These are phyloP conservation scores for Ictidomys tridecemlineatus DNA, from an alignment of 2,113 vertebrate species.

Conservation along the genomic window DNA sequence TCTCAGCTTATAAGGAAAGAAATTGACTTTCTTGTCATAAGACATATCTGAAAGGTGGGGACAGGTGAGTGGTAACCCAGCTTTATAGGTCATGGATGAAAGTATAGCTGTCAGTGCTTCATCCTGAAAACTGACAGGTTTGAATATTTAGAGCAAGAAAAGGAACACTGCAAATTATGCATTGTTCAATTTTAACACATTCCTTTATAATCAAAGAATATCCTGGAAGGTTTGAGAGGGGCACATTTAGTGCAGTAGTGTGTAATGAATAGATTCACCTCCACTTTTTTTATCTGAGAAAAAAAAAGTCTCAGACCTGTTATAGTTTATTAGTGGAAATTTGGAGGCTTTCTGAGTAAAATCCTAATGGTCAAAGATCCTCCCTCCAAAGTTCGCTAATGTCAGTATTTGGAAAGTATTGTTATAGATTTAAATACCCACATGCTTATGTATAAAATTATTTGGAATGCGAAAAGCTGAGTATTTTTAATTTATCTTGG, in stretches of 20 bases:
- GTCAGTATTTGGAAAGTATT: background rate
- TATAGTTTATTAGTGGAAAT: background rate
- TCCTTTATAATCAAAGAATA: background rate
- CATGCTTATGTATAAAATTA: background rate
- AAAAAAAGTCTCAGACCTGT: background rate
- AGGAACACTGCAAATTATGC: background rate
- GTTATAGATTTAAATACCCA: background rate
- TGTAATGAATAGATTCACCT: background rate
- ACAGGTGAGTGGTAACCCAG: background rate
- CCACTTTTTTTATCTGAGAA: background rate
- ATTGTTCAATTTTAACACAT: background rate
- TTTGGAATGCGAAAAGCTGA: constrained; percentile 31
- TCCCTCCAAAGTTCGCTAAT: background rate
- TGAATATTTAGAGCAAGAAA: background rate
- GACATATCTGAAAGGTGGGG: background rate
- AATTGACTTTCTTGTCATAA: background rate
- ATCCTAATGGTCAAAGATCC: background rate
- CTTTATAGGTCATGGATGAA: background rate
- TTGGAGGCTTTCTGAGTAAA: constrained; percentile 12
- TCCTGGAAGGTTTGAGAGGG: background rate
- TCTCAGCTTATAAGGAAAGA: background rate
- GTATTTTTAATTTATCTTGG: background rate
- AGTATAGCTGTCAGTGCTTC: background rate
- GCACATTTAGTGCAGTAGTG: background rate
- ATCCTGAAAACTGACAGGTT: background rate